Percentiles rank a stretch among this genome's conserved stretches.
These are phyloP conservation scores for Eumaeus atala DNA, from an alignment of 1,140 invertebrate species.

Conservation along the genomic window DNA sequence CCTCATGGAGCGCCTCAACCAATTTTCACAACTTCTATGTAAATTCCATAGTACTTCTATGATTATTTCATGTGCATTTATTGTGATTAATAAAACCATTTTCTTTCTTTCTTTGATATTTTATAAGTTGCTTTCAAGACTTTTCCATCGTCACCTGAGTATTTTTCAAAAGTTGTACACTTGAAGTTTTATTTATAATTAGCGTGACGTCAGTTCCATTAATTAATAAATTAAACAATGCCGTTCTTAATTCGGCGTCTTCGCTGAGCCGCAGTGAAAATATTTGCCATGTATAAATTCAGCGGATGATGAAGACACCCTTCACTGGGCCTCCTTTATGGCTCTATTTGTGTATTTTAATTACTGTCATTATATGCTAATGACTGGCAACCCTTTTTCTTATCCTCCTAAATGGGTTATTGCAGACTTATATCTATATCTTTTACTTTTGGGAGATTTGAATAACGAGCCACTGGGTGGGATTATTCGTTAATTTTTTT, in stretches of 20 bases:
- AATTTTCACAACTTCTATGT: no score
- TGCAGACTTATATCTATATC: slow-evolving; percentile 67
- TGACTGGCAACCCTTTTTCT: slow-evolving; percentile 75
- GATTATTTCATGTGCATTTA: no score
- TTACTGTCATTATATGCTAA: slow-evolving; percentile 77
- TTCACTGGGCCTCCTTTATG: slow-evolving; percentile 70
- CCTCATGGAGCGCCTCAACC: no score
- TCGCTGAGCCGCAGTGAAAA: slow-evolving; percentile 60
- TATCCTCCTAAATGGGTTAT: slow-evolving; percentile 72
- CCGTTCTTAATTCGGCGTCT: slow-evolving; percentile 58
- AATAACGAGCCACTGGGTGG: slow-evolving; percentile 57
- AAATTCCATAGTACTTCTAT: no score
- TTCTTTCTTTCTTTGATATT: no score
- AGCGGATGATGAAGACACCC: slow-evolving; percentile 73
- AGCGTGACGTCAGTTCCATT: slow-evolving; percentile 59
- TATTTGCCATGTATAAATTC: slow-evolving; percentile 73
- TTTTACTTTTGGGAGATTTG: slow-evolving; percentile 61
- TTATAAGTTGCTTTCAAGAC: no score
- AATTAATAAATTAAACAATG: slow-evolving; percentile 73
- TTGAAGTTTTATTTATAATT: slow-evolving; percentile 23
- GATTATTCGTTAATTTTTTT: slow-evolving; percentile 60
- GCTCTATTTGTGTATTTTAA: slow-evolving; percentile 77
- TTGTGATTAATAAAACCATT: no score
- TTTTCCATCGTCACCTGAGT: no score
- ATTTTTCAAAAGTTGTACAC: no score